These are phyloP conservation scores for Ictidomys tridecemlineatus DNA, from an alignment of 2,113 vertebrate genomes.

Conservation along the genomic window DNA sequence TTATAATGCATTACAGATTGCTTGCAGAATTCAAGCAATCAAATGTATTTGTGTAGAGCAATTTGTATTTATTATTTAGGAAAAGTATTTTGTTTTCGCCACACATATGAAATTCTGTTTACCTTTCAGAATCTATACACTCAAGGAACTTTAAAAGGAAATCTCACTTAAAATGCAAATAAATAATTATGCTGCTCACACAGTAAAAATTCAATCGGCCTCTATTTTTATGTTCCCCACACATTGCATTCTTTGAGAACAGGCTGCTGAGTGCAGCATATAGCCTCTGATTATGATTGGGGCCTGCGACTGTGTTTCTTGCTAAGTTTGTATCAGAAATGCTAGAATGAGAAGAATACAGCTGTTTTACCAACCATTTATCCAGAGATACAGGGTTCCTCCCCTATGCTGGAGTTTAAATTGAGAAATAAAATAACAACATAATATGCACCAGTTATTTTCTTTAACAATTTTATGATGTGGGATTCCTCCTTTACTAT, in stretches of 20 bases:
- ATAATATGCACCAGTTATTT: background rate
- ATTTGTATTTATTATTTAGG: slow-evolving; percentile 50
- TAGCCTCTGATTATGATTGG: slow-evolving; percentile 46
- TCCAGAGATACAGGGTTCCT: slow-evolving; percentile 61
- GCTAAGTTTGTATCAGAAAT: slow-evolving; percentile 68
- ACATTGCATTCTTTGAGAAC: slow-evolving; percentile 74
- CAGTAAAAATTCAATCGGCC: slow-evolving; percentile 78
- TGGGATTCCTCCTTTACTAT: slow-evolving; percentile 76
- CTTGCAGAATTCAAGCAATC: background rate
- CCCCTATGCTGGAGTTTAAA: slow-evolving; percentile 76
- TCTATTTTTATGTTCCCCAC: slow-evolving; percentile 79
- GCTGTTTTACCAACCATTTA: slow-evolving; percentile 76
- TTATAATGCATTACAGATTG: background rate
- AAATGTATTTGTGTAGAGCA: background rate
- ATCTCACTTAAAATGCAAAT: slow-evolving; percentile 72
- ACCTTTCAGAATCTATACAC: slow-evolving; percentile 43
- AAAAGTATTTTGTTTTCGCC: slow-evolving; percentile 49
- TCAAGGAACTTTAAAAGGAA: slow-evolving; percentile 81
- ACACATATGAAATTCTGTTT: slow-evolving; percentile 47
- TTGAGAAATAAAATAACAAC: slow-evolving; percentile 78
- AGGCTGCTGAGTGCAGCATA: slow-evolving; percentile 51
- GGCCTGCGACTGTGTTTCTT: slow-evolving; percentile 49
- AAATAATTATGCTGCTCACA: slow-evolving; percentile 43
- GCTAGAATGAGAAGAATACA: slow-evolving; percentile 78
- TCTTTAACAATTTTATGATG: background rate